phyloP scores from a whole-genome alignment of 1,140 invertebrate genomes.

The Drosophila baimaii region DNA sequence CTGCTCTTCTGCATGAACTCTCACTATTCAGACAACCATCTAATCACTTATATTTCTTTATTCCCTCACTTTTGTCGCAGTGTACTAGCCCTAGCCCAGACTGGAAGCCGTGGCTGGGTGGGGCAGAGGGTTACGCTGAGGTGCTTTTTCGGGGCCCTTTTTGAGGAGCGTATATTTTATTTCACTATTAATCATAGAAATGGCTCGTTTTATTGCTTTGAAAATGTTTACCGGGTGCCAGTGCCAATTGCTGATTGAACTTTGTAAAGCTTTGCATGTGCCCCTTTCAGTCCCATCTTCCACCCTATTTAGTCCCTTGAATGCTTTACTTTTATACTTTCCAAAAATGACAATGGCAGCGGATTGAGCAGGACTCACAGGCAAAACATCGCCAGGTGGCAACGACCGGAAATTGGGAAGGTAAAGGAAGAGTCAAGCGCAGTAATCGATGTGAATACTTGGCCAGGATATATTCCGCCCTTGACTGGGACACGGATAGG shows the following conservation, averaged over 20 bases:
- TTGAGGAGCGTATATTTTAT: constrained; percentile 54
- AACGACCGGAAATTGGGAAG: background rate
- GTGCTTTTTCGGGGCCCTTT: constrained; percentile 4
- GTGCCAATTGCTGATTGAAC: constrained; percentile 26
- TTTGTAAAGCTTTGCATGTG: constrained; percentile 63
- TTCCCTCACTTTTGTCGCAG: background rate
- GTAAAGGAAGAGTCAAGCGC: no score
- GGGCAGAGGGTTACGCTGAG: constrained; percentile 4
- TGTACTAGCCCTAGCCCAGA: background rate
- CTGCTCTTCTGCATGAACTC: no score
- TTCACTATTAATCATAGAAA: constrained; percentile 60
- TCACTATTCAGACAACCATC: no score
- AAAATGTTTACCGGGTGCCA: constrained; percentile 48
- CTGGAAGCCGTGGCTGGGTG: background rate
- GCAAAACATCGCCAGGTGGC: constrained; percentile 28
- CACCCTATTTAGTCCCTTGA: constrained; percentile 5
- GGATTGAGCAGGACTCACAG: background rate
- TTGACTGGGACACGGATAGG: constrained; percentile 26
- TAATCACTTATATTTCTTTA: no score
- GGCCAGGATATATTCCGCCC: constrained; percentile 18
- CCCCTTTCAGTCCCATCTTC: background rate
- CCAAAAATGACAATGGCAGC: background rate
- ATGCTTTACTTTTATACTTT: background rate
- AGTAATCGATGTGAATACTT: background rate
- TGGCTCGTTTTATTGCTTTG: constrained; percentile 65